Evolutionary conservation across 64 coral and sea anemone species (phyloP).

Genomic region (Montipora cactus): DNA sequence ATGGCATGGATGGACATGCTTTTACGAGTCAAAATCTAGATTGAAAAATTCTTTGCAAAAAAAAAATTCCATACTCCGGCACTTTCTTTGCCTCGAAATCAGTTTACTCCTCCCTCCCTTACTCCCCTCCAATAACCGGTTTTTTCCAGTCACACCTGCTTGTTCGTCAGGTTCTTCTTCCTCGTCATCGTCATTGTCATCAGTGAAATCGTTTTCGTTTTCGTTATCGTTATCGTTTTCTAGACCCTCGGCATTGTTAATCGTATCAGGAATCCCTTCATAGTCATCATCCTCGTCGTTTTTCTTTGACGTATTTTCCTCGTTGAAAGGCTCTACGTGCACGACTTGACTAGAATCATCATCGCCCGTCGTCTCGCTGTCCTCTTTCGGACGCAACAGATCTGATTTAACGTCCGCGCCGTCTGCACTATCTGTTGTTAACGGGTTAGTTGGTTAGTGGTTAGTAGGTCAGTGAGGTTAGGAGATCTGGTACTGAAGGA

Average conservation of each 20-base stretch:
- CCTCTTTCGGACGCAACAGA: conserved; percentile 5
- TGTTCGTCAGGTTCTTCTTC: conserved; percentile 10
- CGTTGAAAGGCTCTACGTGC: conserved; percentile 7
- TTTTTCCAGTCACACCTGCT: conserved; percentile 19
- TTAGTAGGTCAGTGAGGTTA: conserved; percentile 10
- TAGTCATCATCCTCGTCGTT: neutral
- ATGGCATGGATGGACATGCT: no score
- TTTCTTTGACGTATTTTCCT: neutral
- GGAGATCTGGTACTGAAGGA: neutral
- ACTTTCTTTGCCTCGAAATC: no score
- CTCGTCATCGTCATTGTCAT: neutral
- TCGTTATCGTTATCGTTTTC: conserved; percentile 37
- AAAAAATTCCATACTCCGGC: no score
- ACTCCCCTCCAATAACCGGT: neutral
- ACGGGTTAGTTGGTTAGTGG: conserved; percentile 34
- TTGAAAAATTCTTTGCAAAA: no score
- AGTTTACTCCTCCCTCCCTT: neutral
- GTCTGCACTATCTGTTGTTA: conserved; percentile 10
- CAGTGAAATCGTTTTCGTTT: neutral
- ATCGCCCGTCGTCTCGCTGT: neutral
- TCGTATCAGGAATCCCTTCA: neutral
- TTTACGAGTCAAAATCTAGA: no score
- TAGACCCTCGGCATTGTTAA: neutral
- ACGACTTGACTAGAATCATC: conserved; percentile 16
- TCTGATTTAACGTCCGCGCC: conserved; percentile 41